Percentiles rank a stretch among this genome's conserved stretches.
phyloP scores from a whole-genome alignment of 2,888 invertebrate genomes.

The Latrodectus elegans region DNA sequence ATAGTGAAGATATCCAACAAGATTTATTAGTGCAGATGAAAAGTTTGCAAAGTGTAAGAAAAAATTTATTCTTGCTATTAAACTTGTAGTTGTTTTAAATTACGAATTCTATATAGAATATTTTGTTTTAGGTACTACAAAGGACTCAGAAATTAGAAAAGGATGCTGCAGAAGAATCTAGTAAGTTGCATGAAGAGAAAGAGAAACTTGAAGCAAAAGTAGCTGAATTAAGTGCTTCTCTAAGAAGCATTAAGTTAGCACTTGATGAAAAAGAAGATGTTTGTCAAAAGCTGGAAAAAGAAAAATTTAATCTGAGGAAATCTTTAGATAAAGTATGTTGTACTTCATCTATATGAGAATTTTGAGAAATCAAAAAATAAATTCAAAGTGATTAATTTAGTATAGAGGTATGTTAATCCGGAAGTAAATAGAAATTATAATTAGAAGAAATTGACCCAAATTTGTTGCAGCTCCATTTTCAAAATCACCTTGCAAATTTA shows the following conservation, averaged over 20 bases:
- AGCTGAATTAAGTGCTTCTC: constrained; percentile 12
- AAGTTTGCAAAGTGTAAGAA: constrained; percentile 42
- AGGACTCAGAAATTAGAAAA: constrained; percentile 36
- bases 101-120: not conserved
- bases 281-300: constrained; percentile 28
- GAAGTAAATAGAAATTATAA: too few species aligned
- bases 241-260: constrained; percentile 2
- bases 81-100: too few species aligned
- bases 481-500: too few species aligned
- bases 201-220: constrained; percentile 21
- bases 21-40: constrained; percentile 35
- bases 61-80: too few species aligned
- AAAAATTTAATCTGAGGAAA: constrained; percentile 10
- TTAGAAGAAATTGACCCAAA: too few species aligned
- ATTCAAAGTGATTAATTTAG: too few species aligned
- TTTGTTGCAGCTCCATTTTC: too few species aligned
- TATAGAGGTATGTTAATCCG: too few species aligned
- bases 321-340: constrained; percentile 29
- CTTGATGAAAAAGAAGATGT: constrained; percentile 3
- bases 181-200: constrained; percentile 25
- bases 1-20: constrained; percentile 14
- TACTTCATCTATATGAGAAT: not conserved
- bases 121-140: constrained; percentile 11
- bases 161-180: constrained; percentile 9
- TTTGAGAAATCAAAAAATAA: too few species aligned